A percentile compares a stretch with the other conserved stretches of the same genome.
Evolutionary conservation across 1,140 invertebrate genomes (phyloP).

Genomic region (Drosophila willistoni): DNA sequence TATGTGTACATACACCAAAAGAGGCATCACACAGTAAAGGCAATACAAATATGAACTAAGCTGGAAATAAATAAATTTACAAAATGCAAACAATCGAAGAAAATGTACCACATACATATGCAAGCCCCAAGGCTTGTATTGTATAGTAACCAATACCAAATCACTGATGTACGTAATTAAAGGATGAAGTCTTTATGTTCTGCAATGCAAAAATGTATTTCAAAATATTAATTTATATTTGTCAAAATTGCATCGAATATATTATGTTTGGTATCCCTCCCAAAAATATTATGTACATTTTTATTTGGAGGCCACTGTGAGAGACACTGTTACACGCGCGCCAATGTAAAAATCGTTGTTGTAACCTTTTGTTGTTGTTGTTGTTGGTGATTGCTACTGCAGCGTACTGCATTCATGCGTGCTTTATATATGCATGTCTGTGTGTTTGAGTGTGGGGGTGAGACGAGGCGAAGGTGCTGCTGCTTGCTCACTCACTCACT

Average conservation of each 20-base stretch:
- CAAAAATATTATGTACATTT: background rate
- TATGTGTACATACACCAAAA: conserved; percentile 6
- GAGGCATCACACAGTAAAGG: conserved; percentile 37
- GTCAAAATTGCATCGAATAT: too few species aligned
- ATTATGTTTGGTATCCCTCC: too few species aligned
- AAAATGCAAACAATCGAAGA: background rate
- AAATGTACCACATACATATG: too few species aligned
- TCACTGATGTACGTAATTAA: too few species aligned
- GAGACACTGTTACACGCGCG: conserved; percentile 61
- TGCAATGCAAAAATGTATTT: too few species aligned
- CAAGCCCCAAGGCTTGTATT: too few species aligned
- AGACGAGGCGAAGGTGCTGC: conserved; percentile 31
- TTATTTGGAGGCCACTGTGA: conserved; percentile 30
- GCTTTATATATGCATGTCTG: conserved; percentile 36
- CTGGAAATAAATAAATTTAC: background rate
- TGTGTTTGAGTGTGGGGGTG: conserved; percentile 30
- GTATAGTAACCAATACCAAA: too few species aligned
- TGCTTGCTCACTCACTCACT: background rate
- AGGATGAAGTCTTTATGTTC: too few species aligned
- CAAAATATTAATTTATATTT: too few species aligned
- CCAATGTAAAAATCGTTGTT: conserved; percentile 47
- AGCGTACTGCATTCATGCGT: conserved; percentile 70
- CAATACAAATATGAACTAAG: background rate
- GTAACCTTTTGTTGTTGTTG: conserved; percentile 22
- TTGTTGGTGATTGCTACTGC: conserved; percentile 24